phyloP scores from a whole-genome alignment of 2,113 vertebrate genomes.

The Tupaia tana region DNA sequence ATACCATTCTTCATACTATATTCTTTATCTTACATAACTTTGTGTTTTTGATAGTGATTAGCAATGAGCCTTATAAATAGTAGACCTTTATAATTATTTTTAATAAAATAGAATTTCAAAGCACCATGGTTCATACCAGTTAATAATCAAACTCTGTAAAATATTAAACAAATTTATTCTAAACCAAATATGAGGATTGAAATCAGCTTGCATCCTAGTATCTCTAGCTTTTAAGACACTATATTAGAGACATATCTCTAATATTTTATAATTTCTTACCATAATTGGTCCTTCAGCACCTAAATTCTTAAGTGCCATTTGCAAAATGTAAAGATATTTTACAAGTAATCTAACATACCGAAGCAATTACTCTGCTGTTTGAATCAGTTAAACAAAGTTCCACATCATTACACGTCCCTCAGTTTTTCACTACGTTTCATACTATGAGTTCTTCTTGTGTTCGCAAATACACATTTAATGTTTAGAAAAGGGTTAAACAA shows the following conservation, averaged over 20 bases:
- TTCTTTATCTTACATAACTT: slow-evolving; percentile 17
- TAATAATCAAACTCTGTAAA: too few species aligned
- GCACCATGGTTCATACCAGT: background rate
- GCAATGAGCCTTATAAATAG: slow-evolving; percentile 3
- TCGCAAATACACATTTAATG: background rate
- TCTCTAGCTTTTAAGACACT: too few species aligned
- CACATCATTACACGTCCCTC: background rate
- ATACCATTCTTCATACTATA: background rate
- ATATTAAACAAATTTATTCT: too few species aligned
- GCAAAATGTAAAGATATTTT: slow-evolving; percentile 44
- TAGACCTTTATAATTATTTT: slow-evolving; percentile 44
- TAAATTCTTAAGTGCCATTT: slow-evolving; percentile 56
- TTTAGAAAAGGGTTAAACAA: slow-evolving; percentile 55
- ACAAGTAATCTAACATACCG: slow-evolving; percentile 27
- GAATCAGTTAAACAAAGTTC: background rate
- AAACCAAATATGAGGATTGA: too few species aligned
- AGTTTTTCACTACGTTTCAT: slow-evolving; percentile 16
- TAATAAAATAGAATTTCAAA: slow-evolving; percentile 34
- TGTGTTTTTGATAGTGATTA: slow-evolving; percentile 33
- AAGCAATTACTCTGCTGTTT: slow-evolving; percentile 32
- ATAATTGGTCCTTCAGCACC: background rate
- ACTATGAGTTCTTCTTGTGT: background rate
- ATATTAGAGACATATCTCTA: too few species aligned
- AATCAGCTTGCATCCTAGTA: too few species aligned
- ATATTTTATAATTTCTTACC: too few species aligned